phyloP scores from a whole-genome alignment of 2,888 invertebrate species.

The Conops quadrifasciatus region DNA sequence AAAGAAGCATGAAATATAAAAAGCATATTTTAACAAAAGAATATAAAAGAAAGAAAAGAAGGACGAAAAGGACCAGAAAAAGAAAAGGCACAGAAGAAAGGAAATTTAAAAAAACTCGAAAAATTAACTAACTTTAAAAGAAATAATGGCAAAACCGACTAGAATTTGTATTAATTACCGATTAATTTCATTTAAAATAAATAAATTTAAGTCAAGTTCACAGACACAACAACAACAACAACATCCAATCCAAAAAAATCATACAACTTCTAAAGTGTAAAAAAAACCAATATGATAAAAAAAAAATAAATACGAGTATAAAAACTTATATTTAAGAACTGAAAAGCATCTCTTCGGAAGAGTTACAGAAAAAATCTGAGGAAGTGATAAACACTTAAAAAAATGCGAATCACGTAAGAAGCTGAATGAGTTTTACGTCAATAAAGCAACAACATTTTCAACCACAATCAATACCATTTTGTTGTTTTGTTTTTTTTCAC shows the following conservation, averaged over 20 bases:
- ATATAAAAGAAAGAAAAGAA: background rate
- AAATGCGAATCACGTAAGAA: slow-evolving; percentile 7
- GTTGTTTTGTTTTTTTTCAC: background rate
- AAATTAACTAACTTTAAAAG: no score
- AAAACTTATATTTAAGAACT: slow-evolving; percentile 1
- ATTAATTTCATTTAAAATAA: slow-evolving; percentile 10
- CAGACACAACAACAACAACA: background rate
- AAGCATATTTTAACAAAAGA: background rate
- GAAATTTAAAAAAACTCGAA: slow-evolving; percentile 2
- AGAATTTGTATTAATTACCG: slow-evolving; percentile 27
- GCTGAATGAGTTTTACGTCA: slow-evolving; percentile 27
- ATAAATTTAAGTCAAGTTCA: slow-evolving; percentile 5
- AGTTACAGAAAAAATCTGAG: background rate
- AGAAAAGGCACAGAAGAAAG: background rate
- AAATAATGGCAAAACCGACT: no score
- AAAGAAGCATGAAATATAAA: slow-evolving; percentile 2
- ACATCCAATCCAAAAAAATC: background rate
- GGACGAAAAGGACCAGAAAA: slow-evolving; percentile 11
- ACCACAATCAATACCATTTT: slow-evolving; percentile 25
- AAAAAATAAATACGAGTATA: background rate
- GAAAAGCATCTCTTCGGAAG: background rate
- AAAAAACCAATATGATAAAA: no score
- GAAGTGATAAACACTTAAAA: background rate
- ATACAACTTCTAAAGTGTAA: slow-evolving; percentile 16
- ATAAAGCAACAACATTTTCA: slow-evolving; percentile 36